A percentile compares a stretch with the other conserved stretches of the same genome.
Evolutionary conservation across 2,113 vertebrate genomes (phyloP).

Genomic region (Bufo bufo): DNA sequence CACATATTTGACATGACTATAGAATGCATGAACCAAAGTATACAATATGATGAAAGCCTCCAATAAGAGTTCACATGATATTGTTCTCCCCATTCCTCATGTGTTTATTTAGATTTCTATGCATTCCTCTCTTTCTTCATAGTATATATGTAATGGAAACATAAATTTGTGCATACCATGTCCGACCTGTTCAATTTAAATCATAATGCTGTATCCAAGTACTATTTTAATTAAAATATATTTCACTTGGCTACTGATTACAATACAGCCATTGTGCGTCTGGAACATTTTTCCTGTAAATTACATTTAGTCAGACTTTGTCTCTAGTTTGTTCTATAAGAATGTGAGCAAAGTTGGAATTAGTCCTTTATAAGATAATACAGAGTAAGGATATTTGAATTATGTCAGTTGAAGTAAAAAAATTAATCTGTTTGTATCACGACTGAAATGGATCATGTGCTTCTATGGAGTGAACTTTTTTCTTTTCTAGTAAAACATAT

Average conservation of each 20-base stretch:
- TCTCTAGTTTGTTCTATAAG: conserved; percentile 22
- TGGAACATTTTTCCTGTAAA: conserved; percentile 44
- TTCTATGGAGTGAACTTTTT: neutral
- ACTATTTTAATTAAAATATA: conserved; percentile 41
- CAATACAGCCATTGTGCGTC: conserved; percentile 31
- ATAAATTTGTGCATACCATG: conserved; percentile 30
- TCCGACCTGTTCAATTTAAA: conserved; percentile 32
- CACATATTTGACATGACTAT: conserved; percentile 25
- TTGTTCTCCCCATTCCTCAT: conserved; percentile 34
- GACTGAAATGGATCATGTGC: neutral
- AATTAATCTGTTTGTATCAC: neutral
- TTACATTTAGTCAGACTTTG: conserved; percentile 21
- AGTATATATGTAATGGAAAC: conserved; percentile 37
- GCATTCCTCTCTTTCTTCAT: conserved; percentile 22
- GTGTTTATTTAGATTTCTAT: conserved; percentile 40
- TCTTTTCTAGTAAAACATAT: neutral
- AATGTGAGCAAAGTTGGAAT: conserved; percentile 10
- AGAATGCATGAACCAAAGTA: conserved; percentile 19
- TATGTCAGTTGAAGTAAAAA: neutral
- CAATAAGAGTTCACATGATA: conserved; percentile 16
- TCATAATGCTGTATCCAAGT: conserved; percentile 18
- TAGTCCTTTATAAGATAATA: neutral
- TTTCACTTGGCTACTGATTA: conserved; percentile 43
- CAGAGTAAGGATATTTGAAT: neutral
- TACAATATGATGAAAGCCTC: neutral